Base-by-base conservation (phyloP, 1,140 invertebrate species). In the Pectinophora gossypiella region DNA sequence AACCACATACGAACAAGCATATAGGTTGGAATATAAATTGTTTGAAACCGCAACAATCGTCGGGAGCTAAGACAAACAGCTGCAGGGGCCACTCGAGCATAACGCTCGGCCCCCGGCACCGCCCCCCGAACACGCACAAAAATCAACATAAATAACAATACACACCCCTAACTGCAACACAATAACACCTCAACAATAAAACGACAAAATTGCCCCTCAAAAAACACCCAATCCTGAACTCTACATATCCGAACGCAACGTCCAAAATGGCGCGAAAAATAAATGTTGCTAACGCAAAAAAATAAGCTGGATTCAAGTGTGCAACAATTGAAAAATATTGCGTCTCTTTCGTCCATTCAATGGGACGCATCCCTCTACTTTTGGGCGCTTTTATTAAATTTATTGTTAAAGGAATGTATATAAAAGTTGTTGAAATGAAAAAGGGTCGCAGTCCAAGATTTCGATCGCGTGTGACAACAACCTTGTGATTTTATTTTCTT, bases 71-170 rank as follows among this genome's bases (percentile, higher is more conserved):
- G 82, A 85, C 81, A 83, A 80, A 70, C 83, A 87, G 81, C 81
- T 85, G 83, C 72, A 54, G 67, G 62, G 61, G 54, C 54, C 74
- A 78, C 72, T 83, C 77, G 58, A 76, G 67, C 71, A 53, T 52
- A 62, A 58, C 72, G 77, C 59, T 68, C 80, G 54, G 77, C 83
- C 80, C 75, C 72, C 62, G 48, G 61, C 70, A 77, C 83, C 80
- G 80, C 80, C 83, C 76, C 68, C 65, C 48, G 65, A 71, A 58
- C 61, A 68, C 67, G 77, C 69, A 82, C 81, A 82, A 77, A 82
- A 86, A 82, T 85, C 81, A 85, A 85, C 83, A 86, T 86, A 86
- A 86, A 86, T 86, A 86, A 86, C 79, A 81, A 81, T 77, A 82
- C 76, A 80, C 79, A 86, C 83, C 83, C 83, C 83, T 81, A 86